Evolutionary conservation across 2,888 invertebrate species (phyloP), one percentile per base, ranked within the genome.

Genomic region (Tipula unca): DNA sequence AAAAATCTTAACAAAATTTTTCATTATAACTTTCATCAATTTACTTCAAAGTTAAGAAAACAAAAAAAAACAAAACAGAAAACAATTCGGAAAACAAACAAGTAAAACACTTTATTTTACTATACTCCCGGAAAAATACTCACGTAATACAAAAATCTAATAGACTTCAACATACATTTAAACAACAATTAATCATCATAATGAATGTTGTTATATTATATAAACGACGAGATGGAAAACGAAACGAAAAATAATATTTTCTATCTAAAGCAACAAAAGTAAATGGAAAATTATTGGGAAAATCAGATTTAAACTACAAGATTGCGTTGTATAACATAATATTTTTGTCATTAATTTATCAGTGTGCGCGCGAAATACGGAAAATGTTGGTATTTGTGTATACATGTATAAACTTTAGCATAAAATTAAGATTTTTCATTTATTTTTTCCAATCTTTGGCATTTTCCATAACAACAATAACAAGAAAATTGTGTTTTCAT

Each of bases 151-250:
- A 69, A 69, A 69, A 69, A 69, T 69, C 69, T 69, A 69, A 69
- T 69, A 69, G 69, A 69, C 69, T 69, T 69, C 69, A 69, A 69
- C 69, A 69, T 69, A 69, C 69, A 69, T 69, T 69, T 69, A 69
- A 25, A 69, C 69, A 69, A 69, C 25, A 69, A 69, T 69, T 69
- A 69, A 69, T 69, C 69, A 69, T 69, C 20, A 69, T 69, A 69
- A 69, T 69, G 69, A 69, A 69, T 69, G 69, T 69, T 69, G 69
- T 69, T 69, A 69, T n/a, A n/a, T n/a, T n/a, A n/a, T n/a, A n/a
- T 69, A 69, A 69, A 69, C 69, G 69, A 69, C 69, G 69, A 69
- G 69, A 25, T 69, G 69, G 69, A 69, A 69, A 69, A 69, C 25
- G 25, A 69, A 69, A 69, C 10, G 69, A 13, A 69, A 54, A 69